Percentiles rank a stretch among this genome's conserved stretches.
These are phyloP conservation scores for Gadopsis bispinosus DNA, from an alignment of 2,797 vertebrate genomes.

Conservation along the genomic window DNA sequence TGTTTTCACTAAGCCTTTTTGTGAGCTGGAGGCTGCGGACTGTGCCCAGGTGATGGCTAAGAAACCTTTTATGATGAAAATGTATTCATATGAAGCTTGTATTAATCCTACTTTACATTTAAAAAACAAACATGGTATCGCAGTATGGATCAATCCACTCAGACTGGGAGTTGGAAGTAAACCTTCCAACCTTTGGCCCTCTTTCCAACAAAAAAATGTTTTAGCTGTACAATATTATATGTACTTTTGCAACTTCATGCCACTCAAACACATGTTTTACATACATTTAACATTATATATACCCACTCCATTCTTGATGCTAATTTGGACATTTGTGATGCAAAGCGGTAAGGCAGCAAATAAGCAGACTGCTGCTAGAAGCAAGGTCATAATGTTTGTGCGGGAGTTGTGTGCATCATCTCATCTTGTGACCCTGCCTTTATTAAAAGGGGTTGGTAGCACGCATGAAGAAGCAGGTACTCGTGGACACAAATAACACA, in stretches of 20 bases:
- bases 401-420: too few species aligned
- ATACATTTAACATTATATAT: too few species aligned
- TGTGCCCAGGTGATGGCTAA: neutral
- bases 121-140: neutral
- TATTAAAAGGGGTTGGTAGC: too few species aligned
- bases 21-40: neutral
- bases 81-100: neutral
- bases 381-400: too few species aligned
- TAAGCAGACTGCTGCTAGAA: neutral
- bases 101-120: neutral
- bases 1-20: neutral
- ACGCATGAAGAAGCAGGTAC: too few species aligned
- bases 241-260: neutral
- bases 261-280: neutral
- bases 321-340: too few species aligned
- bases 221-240: neutral
- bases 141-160: neutral
- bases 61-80: too few species aligned
- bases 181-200: neutral
- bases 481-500: too few species aligned
- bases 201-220: constrained; percentile 2
- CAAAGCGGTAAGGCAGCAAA: neutral
- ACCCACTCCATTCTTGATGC: too few species aligned
- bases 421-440: too few species aligned
- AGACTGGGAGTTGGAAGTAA: neutral